These are phyloP conservation scores for Aspiorhynchus laticeps DNA, from an alignment of 2,113 vertebrate species.

Conservation along the genomic window DNA sequence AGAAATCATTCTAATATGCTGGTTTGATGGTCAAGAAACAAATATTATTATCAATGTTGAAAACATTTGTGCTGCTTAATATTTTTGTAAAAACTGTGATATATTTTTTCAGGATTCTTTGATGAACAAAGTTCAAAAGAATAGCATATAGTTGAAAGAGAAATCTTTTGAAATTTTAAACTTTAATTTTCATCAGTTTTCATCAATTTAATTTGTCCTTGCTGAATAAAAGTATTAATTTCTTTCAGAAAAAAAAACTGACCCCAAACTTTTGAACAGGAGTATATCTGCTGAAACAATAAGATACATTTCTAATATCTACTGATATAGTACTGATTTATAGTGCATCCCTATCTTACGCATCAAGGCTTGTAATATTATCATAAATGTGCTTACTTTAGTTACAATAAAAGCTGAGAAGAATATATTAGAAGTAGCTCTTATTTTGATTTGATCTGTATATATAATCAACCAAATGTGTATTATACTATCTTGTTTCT, in stretches of 20 bases:
- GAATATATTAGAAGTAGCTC: not conserved
- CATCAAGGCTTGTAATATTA: not conserved
- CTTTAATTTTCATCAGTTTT: not conserved
- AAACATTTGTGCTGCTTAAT: not conserved
- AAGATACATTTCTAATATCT: not conserved
- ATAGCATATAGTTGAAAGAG: not conserved
- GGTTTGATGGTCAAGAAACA: not conserved
- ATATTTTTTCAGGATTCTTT: not conserved
- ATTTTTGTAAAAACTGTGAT: not conserved
- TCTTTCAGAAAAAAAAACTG: not conserved
- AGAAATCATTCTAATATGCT: not conserved
- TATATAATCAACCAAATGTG: slow-evolving; percentile 1
- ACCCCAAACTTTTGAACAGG: not conserved
- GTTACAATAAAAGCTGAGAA: not conserved
- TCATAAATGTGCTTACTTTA: not conserved
- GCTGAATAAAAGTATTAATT: not conserved
- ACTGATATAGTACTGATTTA: not conserved
- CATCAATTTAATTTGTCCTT: not conserved
- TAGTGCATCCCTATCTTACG: not conserved
- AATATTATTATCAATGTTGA: not conserved
- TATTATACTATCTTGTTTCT: slow-evolving; percentile 10
- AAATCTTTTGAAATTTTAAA: not conserved
- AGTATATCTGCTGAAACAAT: not conserved
- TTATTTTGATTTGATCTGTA: slow-evolving; percentile 3
- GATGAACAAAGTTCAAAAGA: not conserved